Percentiles rank a stretch among this genome's conserved stretches.
phyloP scores from a whole-genome alignment of 2,797 vertebrate genomes.

The Sebastes oblongus region DNA sequence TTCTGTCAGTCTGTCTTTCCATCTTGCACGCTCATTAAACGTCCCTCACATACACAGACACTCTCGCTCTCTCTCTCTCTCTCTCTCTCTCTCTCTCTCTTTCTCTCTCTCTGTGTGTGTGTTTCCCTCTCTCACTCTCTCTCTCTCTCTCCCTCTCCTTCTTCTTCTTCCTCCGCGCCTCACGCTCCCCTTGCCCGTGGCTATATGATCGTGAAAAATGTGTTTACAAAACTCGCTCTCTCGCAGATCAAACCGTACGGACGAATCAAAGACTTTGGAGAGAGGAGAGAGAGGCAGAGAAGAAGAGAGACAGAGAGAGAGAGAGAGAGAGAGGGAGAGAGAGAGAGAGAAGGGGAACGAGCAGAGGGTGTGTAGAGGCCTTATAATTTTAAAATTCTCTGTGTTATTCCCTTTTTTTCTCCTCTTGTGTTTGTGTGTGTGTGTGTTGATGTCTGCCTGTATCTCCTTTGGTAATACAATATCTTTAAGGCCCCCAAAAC shows the following conservation, averaged over 20 bases:
- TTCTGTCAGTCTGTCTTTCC: constrained; percentile 80
- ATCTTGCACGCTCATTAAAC: constrained; percentile 80
- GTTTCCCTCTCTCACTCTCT: constrained; percentile 33
- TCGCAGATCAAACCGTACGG: constrained; percentile 85
- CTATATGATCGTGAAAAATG: constrained; percentile 89
- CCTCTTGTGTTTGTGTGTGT: constrained; percentile 7
- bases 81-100: constrained; percentile 38
- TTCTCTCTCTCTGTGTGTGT: constrained; percentile 51
- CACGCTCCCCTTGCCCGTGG: constrained; percentile 87
- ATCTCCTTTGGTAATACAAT: constrained; percentile 79
- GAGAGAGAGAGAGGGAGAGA: constrained; percentile 29
- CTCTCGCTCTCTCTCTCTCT: constrained; percentile 41
- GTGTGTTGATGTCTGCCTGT: constrained; percentile 61
- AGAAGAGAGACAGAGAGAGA: constrained; percentile 41
- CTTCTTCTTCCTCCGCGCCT: constrained; percentile 74
- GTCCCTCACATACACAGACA: constrained; percentile 54
- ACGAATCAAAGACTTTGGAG: constrained; percentile 87
- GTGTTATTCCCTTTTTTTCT: constrained; percentile 58
- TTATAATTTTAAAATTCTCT: constrained; percentile 82
- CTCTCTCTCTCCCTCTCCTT: constrained; percentile 50
- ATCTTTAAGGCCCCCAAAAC: constrained; percentile 79
- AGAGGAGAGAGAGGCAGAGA: constrained; percentile 71
- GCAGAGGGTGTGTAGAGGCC: constrained; percentile 72
- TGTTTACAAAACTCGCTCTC: constrained; percentile 90
- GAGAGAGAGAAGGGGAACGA: constrained; percentile 51